These are phyloP conservation scores for Heliconius aoede DNA, from an alignment of 2,888 invertebrate genomes.

Conservation along the genomic window DNA sequence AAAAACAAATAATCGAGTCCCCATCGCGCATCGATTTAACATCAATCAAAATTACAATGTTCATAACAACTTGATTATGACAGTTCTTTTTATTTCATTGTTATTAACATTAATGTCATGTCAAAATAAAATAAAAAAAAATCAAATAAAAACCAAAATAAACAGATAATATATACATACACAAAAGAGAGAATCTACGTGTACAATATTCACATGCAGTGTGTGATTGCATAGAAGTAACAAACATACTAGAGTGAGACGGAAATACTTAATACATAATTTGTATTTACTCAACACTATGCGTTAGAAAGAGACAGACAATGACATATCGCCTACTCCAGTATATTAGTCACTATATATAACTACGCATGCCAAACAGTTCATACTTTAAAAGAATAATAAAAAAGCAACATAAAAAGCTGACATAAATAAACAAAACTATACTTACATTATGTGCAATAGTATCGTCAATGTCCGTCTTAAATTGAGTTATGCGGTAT, in stretches of 20 bases:
- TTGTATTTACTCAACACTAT: background rate
- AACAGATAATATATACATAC: conserved; percentile 21
- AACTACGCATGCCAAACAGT: conserved; percentile 81
- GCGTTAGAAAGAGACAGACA: background rate
- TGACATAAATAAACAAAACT: conserved; percentile 58
- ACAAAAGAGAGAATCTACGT: conserved; percentile 15
- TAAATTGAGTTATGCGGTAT: conserved; percentile 51
- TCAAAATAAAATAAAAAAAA: background rate
- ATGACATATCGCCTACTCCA: background rate
- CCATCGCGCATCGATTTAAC: conserved; percentile 2
- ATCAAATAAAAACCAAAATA: background rate
- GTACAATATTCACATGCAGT: conserved; percentile 30
- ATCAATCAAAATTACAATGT: background rate
- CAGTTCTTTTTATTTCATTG: background rate
- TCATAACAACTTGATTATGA: background rate
- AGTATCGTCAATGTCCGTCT: conserved; percentile 63
- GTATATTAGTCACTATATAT: background rate
- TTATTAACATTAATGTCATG: background rate
- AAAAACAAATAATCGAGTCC: background rate
- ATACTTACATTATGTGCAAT: conserved; percentile 77
- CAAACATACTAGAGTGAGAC: conserved; percentile 17
- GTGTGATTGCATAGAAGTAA: conserved; percentile 11
- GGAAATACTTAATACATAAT: background rate
- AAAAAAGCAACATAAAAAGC: conserved; percentile 60
- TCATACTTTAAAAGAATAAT: conserved; percentile 66